Evolutionary conservation across 1,140 invertebrate genomes (phyloP), one percentile per base, ranked within the genome.

Genomic region (Ridgeia piscesae): DNA sequence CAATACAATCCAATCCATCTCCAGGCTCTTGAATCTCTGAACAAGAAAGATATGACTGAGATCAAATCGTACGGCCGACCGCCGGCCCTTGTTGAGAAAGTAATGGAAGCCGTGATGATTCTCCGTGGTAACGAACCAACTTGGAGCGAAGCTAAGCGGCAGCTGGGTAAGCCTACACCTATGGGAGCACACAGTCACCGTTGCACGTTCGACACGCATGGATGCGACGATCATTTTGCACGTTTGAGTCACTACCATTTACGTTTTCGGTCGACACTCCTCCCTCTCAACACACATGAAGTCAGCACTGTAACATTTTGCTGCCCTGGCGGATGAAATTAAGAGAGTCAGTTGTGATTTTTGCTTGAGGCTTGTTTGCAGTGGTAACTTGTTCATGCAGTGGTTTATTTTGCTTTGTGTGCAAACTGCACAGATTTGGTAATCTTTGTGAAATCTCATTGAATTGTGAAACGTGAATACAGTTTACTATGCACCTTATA

Each of bases 101-200:
- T 98, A 0, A 97, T 98, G 97, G 98, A 98, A 95, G 98, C 98
- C 33, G 98, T 98, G 0, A 98, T 98, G 96, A 98, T 98, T 94
- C 95, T 99, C 33, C 96, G 98, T 93, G 96, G 97, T 93, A 96
- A 96, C 92, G 98, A 98, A 93, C 97, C 98, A 14, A 97, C 97
- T 1, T 99, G 98, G 98, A 96, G 97, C 0, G 98, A 98, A 96
- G 97, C 98, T 0, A 98, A 98, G 95, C 97, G 97, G 91, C 97
- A 98, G 94, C 96, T 98, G 35, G 98, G 97, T 96, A 93, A 93
- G 93, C 58, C 58, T 21, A 21, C 58, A 77, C 58, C 2, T 77
- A 77, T 21, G 8, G 11, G 58, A 77, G 58, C 4, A 77, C 27
- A 2, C 58, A 77, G 58, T 77, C 58, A 77, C 58, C 58, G 27